Evolutionary conservation across 2,888 invertebrate species (phyloP).

Genomic region (Anorthoa munda): DNA sequence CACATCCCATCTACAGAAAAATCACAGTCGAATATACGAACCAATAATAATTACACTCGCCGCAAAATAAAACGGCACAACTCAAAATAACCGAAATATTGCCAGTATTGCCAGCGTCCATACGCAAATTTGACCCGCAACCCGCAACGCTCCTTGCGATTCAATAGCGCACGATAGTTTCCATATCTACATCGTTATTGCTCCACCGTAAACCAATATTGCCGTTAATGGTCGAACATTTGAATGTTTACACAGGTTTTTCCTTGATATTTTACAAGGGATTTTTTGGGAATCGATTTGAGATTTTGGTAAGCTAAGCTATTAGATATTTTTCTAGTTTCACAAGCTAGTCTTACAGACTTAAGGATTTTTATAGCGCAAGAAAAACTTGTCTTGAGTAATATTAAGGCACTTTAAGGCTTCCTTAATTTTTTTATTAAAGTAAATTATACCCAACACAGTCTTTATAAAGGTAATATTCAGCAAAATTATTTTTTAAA

Average conservation of each 20-base stretch:
- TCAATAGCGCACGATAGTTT: slow-evolving; percentile 77
- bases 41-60: slow-evolving; percentile 37
- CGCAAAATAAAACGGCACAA: slow-evolving; percentile 43
- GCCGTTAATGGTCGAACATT: slow-evolving; percentile 80
- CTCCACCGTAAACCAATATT: slow-evolving; percentile 77
- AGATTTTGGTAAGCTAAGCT: slow-evolving; percentile 9
- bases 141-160: slow-evolving; percentile 68
- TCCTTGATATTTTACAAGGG: slow-evolving; percentile 67
- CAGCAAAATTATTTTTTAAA: not conserved
- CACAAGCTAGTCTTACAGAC: not conserved
- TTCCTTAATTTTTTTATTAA: not conserved
- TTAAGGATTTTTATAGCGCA: not conserved
- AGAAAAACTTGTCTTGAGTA: not conserved
- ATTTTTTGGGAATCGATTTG: slow-evolving; percentile 51
- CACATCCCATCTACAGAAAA: not conserved
- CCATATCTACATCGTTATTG: slow-evolving; percentile 79
- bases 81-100: slow-evolving; percentile 64
- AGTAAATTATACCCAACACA: not conserved
- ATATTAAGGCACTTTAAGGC: not conserved
- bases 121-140: slow-evolving; percentile 63
- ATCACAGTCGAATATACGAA: not conserved
- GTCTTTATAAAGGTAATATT: slow-evolving; percentile 4
- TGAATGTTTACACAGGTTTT: slow-evolving; percentile 77
- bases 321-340: slow-evolving; percentile 12
- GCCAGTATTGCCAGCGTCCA: slow-evolving; percentile 45